Evolutionary conservation across 2,113 vertebrate species (phyloP).

Genomic region (Corythornis cristatus): DNA sequence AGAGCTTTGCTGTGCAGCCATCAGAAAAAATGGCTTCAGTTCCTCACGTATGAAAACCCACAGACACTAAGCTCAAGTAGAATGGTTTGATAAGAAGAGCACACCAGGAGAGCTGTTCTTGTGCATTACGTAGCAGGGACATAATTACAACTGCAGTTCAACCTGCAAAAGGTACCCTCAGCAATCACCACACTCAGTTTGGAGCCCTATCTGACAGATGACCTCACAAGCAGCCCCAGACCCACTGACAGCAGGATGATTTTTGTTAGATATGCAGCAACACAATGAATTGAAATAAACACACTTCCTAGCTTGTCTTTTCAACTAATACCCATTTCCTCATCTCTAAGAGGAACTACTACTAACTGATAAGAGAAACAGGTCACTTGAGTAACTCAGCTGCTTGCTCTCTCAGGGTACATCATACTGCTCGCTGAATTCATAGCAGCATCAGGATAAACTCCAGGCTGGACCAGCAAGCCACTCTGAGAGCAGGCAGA

Average conservation of each 20-base stretch:
- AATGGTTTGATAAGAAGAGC: fast-evolving
- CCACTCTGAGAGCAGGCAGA: not conserved
- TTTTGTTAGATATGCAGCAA: not conserved
- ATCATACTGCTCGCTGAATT: no score
- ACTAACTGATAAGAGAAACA: not conserved
- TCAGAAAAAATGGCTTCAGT: not conserved
- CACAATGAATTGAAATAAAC: fast-evolving
- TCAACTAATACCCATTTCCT: not conserved
- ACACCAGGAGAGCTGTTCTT: fast-evolving
- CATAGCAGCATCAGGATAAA: not conserved
- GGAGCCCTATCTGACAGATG: not conserved
- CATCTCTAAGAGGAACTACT: not conserved
- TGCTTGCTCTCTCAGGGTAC: not conserved
- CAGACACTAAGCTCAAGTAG: not conserved
- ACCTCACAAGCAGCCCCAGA: not conserved
- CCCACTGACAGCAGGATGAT: fast-evolving
- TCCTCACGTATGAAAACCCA: not conserved
- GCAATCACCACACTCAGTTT: not conserved
- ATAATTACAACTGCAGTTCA: not conserved
- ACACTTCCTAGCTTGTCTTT: not conserved
- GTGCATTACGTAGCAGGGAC: not conserved
- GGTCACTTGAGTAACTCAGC: not conserved
- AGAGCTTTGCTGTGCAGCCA: not conserved
- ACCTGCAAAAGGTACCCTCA: fast-evolving
- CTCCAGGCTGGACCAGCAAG: not conserved